Base-by-base conservation (phyloP, 2,113 vertebrate genomes). In the Gobius niger region DNA sequence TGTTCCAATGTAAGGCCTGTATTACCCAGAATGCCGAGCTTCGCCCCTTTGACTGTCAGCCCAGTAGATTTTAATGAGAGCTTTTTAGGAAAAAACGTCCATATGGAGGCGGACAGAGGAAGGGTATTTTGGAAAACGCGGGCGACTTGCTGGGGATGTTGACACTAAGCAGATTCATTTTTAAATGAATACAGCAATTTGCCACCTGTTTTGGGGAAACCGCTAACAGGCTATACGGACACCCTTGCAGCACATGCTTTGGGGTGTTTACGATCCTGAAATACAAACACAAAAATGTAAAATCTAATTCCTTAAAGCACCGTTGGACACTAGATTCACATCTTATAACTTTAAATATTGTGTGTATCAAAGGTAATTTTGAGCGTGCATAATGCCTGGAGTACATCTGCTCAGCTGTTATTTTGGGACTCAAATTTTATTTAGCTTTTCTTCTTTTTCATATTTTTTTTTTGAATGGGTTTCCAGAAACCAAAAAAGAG, bases 11-110 rank as follows among this genome's bases (percentile, higher is more conserved):
- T 71, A 66, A 63, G 76, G 18, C 14, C 42, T 59, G 67, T 47
- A 47, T 73, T 47, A 61, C 64, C 67, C 65, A 77, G 81, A 73
- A 78, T 76, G 73, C 77, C 54, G 52, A 50, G 81, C 70, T 65
- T 47, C 44, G 18, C 51, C 18, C 16, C 5, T 19, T 34, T 46
- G 54, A 47, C 63, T 73, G 75, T 76, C 72, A 53, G 60, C 8
- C 15, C 56, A 47, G 70, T 19, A 49, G 47, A 69, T 67, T 80
- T 34, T 78, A 81, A 76, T 82, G 56, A 84, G 72, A 53, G 41
- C 59, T 72, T 78, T 78, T 63, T 34, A 65, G 62, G 46, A 68
- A 53, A 34, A 41, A 50, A 41, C 52, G 53, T 68, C 16, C 24
- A 49, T 63, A 41, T 65, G 65, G 75, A 53, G 72, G 70, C 65